phyloP scores from a whole-genome alignment of 2,888 invertebrate species.

The Vesta saturnalis region DNA sequence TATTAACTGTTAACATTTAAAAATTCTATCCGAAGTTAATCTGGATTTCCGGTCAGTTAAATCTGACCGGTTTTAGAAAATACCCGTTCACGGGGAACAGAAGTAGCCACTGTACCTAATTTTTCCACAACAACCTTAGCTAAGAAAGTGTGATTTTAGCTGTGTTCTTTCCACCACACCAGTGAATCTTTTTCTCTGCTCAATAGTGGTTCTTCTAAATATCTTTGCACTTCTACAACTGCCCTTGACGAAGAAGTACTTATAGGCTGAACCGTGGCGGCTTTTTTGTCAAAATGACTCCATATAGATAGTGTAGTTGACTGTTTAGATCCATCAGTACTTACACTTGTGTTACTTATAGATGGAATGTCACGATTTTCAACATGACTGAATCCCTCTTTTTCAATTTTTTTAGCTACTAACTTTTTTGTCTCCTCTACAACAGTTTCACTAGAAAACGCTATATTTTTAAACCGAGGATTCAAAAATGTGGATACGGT shows the following conservation, averaged over 20 bases:
- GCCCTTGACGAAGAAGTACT: conserved; percentile 16
- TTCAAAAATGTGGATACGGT: neutral
- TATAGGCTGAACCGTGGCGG: conserved; percentile 9
- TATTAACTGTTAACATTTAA: too few species aligned
- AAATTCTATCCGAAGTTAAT: too few species aligned
- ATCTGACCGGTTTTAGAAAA: too few species aligned
- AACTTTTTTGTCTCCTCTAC: neutral
- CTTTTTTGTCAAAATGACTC: conserved; percentile 18
- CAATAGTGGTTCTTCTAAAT: conserved; percentile 17
- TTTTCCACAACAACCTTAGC: too few species aligned
- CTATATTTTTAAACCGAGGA: conserved; percentile 8
- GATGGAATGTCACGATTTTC: neutral
- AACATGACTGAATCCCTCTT: too few species aligned
- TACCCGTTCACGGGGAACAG: too few species aligned
- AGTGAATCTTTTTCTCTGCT: neutral
- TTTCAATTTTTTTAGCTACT: neutral
- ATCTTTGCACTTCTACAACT: conserved; percentile 22
- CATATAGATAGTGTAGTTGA: neutral
- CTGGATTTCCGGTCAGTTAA: too few species aligned
- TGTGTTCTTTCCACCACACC: too few species aligned
- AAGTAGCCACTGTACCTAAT: too few species aligned
- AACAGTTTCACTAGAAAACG: conserved; percentile 9
- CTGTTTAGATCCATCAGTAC: too few species aligned
- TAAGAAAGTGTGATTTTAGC: too few species aligned
- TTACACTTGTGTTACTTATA: too few species aligned